Base-by-base conservation (phyloP, 2,797 vertebrate genomes). In the Florisuga fusca region DNA sequence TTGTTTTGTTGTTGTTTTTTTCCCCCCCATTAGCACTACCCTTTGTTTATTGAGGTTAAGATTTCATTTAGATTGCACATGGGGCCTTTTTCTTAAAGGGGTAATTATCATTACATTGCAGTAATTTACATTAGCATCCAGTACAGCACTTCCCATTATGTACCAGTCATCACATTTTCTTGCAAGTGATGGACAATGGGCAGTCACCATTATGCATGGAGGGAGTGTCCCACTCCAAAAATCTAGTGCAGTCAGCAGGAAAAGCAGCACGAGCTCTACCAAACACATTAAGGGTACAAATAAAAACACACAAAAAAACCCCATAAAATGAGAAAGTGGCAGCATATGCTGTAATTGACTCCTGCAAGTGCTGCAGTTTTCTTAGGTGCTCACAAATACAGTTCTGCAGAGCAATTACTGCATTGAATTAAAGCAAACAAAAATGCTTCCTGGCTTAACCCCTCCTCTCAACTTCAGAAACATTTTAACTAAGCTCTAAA, bases 201-300 rank as follows among this genome's bases (percentile, higher is more conserved):
- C 82, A 91, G 33, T 68, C 73, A 53, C 92, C 54, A 41, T 93
- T 88, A 23, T 23, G 81, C 82, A 63, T 20, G 48, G 86, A 59
- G 76, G 79, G 77, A 88, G 67, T 0, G 3, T n/a, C 53, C 67
- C 67, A 31, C 88, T 89, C 91, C 29, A 31, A 85, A 85, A 91
- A 92, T 29, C 50, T 22, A 59, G 85, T 34, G 77, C 71, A 92
- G 91, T 91, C 94, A 96, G 96, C 88, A 94, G 86, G 74, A 95
- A 94, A 91, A 91, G 1, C 26, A 87, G 51, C 73, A 93, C 7
- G 41, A 92, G 73, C 67, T 68, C 48, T 57, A 58, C 58, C 12
- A 54, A 90, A 66, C 23, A 48, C 89, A 78, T 87, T 75, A 83
- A 80, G 26, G 33, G 74, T 21, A 69, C 82, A 91, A 95, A 96